Percentiles rank a stretch among this genome's conserved stretches.
Evolutionary conservation across 2,113 vertebrate genomes (phyloP).

Genomic region (Anarhynchus alexandrinus): DNA sequence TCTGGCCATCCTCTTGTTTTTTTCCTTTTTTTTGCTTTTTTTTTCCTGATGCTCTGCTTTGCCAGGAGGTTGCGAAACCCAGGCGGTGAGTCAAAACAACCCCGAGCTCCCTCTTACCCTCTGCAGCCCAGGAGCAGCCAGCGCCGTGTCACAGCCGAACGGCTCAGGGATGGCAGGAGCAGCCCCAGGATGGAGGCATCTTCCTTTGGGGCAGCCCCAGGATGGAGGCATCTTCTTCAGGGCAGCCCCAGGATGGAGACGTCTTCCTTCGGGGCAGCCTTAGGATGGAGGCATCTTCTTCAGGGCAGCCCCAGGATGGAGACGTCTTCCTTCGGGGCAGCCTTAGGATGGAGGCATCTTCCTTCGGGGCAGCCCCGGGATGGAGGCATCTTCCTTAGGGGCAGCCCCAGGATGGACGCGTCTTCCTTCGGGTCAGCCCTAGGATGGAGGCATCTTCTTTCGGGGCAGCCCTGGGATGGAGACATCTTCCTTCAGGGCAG

Average conservation of each 20-base stretch:
- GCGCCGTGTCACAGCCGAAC: rapidly evolving
- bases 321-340: not conserved
- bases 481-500: no score
- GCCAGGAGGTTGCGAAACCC: conserved; percentile 2
- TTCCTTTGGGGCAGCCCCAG: not conserved
- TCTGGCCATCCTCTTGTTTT: not conserved
- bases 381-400: no score
- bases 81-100: not conserved
- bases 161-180: not conserved
- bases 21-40: no score
- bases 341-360: no score
- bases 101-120: not conserved
- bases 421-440: no score
- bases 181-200: not conserved
- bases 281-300: no score
- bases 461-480: no score
- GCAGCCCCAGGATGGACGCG: not conserved
- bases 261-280: not conserved
- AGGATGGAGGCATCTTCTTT: no score
- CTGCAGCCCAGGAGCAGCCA: not conserved
- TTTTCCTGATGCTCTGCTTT: not conserved
- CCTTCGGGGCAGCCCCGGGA: no score
- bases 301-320: no score
- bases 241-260: no score
- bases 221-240: rapidly evolving